A percentile compares a stretch with the other conserved stretches of the same genome.
Evolutionary conservation across 1,140 invertebrate genomes (phyloP).

Genomic region (Cataglyphis hispanica): DNA sequence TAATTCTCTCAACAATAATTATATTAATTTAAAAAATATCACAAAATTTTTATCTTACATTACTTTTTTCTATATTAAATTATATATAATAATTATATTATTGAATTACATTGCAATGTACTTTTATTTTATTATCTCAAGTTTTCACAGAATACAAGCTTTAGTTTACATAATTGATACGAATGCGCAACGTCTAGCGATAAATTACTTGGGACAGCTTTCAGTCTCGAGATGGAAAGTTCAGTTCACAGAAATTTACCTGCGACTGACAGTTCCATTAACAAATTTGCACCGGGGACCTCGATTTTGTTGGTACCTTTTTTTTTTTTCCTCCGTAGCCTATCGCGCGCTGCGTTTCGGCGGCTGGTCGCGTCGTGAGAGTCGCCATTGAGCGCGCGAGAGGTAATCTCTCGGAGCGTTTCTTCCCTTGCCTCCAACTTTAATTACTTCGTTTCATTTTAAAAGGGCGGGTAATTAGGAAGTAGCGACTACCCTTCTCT

Average conservation of each 20-base stretch:
- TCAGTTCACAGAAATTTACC: conserved; percentile 37
- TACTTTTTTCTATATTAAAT: background rate
- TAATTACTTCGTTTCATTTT: conserved; percentile 76
- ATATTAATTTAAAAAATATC: conserved; percentile 3
- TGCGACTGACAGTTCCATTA: conserved; percentile 62
- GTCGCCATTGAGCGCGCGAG: conserved; percentile 49
- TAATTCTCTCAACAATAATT: background rate
- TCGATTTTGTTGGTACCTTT: conserved; percentile 57
- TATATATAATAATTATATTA: background rate
- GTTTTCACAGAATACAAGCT: background rate
- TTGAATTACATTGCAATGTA: background rate
- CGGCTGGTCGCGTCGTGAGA: conserved; percentile 29
- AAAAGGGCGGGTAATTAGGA: conserved; percentile 72
- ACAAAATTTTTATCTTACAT: background rate
- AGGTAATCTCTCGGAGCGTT: conserved; percentile 67
- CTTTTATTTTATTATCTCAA: conserved; percentile 25
- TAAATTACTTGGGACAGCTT: conserved; percentile 61
- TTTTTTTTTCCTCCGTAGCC: conserved; percentile 18
- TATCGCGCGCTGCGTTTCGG: conserved; percentile 45
- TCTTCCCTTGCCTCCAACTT: conserved; percentile 70
- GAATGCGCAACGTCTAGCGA: conserved; percentile 43
- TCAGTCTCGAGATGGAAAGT: conserved; percentile 46
- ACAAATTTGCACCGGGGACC: conserved; percentile 64
- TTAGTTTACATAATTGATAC: conserved; percentile 40
- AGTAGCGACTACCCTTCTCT: conserved; percentile 53